phyloP scores from a whole-genome alignment of 2,113 vertebrate species.

The Emydocephalus ijimae region DNA sequence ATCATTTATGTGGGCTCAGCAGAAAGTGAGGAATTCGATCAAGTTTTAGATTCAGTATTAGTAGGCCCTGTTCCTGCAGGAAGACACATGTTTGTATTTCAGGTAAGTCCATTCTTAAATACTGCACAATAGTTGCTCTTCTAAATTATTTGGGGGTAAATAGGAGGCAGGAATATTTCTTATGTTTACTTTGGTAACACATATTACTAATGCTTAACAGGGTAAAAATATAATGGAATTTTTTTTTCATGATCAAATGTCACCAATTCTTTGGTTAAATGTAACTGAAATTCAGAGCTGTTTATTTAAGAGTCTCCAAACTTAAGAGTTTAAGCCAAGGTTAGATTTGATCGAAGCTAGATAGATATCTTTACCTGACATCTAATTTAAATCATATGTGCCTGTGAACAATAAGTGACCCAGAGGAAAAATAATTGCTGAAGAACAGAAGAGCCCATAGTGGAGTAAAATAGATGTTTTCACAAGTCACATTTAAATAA shows the following conservation, averaged over 20 bases:
- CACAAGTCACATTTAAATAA: no score
- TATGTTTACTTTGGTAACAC: not conserved
- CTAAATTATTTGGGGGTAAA: not conserved
- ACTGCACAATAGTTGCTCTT: not conserved
- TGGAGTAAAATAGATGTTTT: not conserved
- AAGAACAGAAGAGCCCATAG: not conserved
- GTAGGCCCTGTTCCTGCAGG: conserved; percentile 80
- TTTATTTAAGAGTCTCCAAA: not conserved
- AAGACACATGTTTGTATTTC: conserved; percentile 83
- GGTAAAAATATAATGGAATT: not conserved
- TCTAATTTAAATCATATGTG: not conserved
- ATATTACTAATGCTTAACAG: not conserved
- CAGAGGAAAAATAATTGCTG: not conserved
- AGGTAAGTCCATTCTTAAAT: conserved; percentile 67
- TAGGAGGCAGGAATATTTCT: not conserved
- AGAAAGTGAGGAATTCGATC: conserved; percentile 81
- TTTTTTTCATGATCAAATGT: not conserved
- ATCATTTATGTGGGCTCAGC: conserved; percentile 82
- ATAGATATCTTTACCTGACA: not conserved
- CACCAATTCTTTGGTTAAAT: not conserved
- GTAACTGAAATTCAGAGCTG: not conserved
- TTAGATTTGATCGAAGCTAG: no score
- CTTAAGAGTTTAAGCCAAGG: not conserved
- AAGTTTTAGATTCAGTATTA: conserved; percentile 81
- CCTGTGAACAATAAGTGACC: not conserved